Evolutionary conservation across 1,140 invertebrate species (phyloP).

Genomic region (Drosophila sp.): DNA sequence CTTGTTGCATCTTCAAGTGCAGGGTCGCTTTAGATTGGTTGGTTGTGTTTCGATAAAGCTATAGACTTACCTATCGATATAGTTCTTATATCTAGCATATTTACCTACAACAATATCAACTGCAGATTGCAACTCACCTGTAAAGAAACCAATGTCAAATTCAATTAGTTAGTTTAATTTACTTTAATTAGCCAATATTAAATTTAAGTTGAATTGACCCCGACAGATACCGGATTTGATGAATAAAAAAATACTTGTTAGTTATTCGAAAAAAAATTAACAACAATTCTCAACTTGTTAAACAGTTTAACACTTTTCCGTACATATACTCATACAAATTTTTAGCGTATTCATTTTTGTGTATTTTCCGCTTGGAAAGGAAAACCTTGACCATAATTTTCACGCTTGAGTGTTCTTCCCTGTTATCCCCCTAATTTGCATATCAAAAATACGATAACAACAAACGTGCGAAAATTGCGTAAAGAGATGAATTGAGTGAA

Average conservation of each 20-base stretch:
- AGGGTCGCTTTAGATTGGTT: constrained; percentile 26
- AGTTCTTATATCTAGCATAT: constrained; percentile 18
- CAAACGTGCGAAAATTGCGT: constrained; percentile 22
- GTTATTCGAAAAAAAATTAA: constrained; percentile 50
- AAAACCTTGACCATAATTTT: constrained; percentile 61
- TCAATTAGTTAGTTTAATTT: constrained; percentile 36
- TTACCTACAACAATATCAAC: constrained; percentile 9
- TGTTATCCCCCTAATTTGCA: constrained; percentile 9
- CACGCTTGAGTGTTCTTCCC: constrained; percentile 7
- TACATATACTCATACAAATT: too few relatives aligned
- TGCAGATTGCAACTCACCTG: constrained; percentile 53
- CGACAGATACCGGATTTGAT: constrained; percentile 33
- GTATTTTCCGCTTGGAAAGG: constrained; percentile 21
- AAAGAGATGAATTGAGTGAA: too few relatives aligned
- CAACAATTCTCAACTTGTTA: constrained; percentile 41
- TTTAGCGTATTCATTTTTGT: background rate
- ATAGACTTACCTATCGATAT: constrained; percentile 7
- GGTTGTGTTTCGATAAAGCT: constrained; percentile 20
- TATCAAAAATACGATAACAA: constrained; percentile 6
- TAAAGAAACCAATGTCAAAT: constrained; percentile 43
- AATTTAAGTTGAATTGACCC: background rate
- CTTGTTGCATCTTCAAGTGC: constrained; percentile 7
- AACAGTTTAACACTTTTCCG: constrained; percentile 48
- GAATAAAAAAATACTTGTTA: constrained; percentile 22
- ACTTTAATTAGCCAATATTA: constrained; percentile 12